Conservation (phyloP, 2,797 vertebrate genomes). For the Hylomyscus alleni region DNA sequence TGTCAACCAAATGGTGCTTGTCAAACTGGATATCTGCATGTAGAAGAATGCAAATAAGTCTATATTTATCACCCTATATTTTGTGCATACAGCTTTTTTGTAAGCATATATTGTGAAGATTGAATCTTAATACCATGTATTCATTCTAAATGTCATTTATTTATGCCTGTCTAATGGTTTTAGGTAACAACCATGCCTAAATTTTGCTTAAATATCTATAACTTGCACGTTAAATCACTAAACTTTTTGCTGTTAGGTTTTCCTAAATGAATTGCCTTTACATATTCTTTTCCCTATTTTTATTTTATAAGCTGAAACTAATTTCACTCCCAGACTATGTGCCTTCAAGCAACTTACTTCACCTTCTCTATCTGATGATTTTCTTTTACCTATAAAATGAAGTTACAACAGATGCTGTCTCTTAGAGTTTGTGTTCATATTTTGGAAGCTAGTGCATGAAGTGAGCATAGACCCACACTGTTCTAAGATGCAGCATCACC, state of each 20-base stretch:
- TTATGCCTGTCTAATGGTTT: not conserved
- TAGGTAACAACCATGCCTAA: not conserved
- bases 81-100: not conserved
- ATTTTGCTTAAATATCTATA: conserved; percentile 32
- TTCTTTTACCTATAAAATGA: not conserved
- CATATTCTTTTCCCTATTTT: not conserved
- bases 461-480: rapidly evolving
- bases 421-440: not conserved
- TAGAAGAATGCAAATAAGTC: too few relatives aligned
- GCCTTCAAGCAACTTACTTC: not conserved
- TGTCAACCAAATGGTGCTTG: too few relatives aligned
- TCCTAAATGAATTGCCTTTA: not conserved
- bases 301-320: conserved; percentile 1
- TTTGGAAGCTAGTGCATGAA: not conserved
- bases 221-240: not conserved
- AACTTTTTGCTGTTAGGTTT: not conserved
- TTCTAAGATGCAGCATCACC: not conserved
- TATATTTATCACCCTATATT: not conserved
- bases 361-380: not conserved
- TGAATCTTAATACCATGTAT: not conserved
- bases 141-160: conserved; percentile 13
- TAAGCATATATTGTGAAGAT: not conserved
- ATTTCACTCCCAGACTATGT: not conserved
- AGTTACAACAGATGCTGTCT: not conserved
- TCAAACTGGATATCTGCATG: too few relatives aligned